These are phyloP conservation scores for Bugulina stolonifera DNA, from an alignment of 2,888 invertebrate genomes.

Conservation along the genomic window DNA sequence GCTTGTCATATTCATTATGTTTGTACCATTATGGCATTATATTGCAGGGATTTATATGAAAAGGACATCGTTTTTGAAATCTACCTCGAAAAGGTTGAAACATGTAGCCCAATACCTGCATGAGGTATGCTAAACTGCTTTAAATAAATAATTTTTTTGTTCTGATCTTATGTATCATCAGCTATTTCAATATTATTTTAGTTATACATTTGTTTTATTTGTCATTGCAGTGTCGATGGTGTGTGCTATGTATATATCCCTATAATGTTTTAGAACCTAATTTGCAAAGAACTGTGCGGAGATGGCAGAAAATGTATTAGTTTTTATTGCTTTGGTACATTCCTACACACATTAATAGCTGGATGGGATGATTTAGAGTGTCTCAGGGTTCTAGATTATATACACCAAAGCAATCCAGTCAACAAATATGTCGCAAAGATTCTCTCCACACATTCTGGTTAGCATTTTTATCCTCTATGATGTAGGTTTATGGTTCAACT, in stretches of 20 bases:
- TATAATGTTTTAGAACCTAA: no score
- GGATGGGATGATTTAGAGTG: constrained; percentile 54
- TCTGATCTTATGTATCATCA: no score
- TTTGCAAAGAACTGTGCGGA: constrained; percentile 1
- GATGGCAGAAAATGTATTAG: constrained; percentile 14
- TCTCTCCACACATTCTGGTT: constrained; percentile 45
- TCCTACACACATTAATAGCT: constrained; percentile 50
- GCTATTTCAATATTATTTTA: no score
- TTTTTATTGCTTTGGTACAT: constrained; percentile 45
- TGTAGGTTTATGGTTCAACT: no score
- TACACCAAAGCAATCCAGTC: constrained; percentile 39
- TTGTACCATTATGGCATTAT: no score
- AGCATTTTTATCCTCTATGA: no score
- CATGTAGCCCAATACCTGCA: constrained; percentile 45
- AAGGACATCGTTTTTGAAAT: constrained; percentile 49
- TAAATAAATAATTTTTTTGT: no score
- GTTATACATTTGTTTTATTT: no score
- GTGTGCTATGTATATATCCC: no score
- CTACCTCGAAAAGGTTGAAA: constrained; percentile 49
- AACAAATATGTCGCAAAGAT: constrained; percentile 41
- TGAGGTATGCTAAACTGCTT: constrained; percentile 46
- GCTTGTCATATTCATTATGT: no score
- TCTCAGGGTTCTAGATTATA: constrained; percentile 41
- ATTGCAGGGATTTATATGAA: constrained; percentile 46
- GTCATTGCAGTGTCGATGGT: no score